A percentile compares a stretch with the other conserved stretches of the same genome.
phyloP scores from a whole-genome alignment of 2,888 invertebrate genomes.

The Drosophila antonietae region DNA sequence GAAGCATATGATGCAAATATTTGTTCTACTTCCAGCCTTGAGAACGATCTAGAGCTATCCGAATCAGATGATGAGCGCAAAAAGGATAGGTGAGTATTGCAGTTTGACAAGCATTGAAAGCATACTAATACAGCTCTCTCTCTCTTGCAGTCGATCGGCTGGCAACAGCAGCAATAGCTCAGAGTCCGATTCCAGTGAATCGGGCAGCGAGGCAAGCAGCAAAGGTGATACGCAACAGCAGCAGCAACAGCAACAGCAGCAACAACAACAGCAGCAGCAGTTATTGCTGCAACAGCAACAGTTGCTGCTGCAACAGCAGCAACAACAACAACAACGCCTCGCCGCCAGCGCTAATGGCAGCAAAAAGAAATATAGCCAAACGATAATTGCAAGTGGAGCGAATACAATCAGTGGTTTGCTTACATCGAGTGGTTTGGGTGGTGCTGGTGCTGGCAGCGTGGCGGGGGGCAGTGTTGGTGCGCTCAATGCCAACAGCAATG shows the following conservation, averaged over 20 bases:
- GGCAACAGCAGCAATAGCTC: slow-evolving; percentile 86
- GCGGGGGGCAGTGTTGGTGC: background rate
- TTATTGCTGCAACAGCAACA: slow-evolving; percentile 29
- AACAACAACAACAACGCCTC: slow-evolving; percentile 39
- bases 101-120: slow-evolving; percentile 4
- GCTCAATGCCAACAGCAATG: slow-evolving; percentile 9
- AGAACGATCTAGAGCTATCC: slow-evolving; percentile 90
- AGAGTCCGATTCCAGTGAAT: slow-evolving; percentile 83
- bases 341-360: slow-evolving; percentile 45
- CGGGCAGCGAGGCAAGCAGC: slow-evolving; percentile 82
- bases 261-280: slow-evolving; percentile 32
- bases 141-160: slow-evolving; percentile 70
- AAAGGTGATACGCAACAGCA: slow-evolving; percentile 76
- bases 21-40: slow-evolving; percentile 78
- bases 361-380: slow-evolving; percentile 71
- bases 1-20: background rate
- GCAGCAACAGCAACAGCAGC: slow-evolving; percentile 38
- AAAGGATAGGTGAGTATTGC: slow-evolving; percentile 81
- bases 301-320: slow-evolving; percentile 41
- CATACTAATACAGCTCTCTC: background rate
- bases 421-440: slow-evolving; percentile 59
- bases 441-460: slow-evolving; percentile 24
- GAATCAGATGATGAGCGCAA: slow-evolving; percentile 91
- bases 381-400: slow-evolving; percentile 72
- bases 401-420: slow-evolving; percentile 73